phyloP scores from a whole-genome alignment of 2,113 vertebrate species.

The Clinocottus analis region DNA sequence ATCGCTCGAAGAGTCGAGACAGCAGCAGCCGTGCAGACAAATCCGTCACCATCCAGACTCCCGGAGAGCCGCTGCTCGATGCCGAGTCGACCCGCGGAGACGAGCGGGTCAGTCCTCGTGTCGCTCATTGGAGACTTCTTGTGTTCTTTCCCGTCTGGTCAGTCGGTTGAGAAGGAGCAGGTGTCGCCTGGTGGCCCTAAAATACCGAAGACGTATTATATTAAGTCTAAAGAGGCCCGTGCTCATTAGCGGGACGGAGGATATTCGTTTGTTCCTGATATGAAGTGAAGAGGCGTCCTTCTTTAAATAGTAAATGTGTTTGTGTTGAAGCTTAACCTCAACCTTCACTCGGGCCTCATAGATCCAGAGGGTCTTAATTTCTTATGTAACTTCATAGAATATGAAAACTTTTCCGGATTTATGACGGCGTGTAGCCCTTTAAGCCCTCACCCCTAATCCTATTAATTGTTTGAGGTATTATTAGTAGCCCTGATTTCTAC shows the following conservation, averaged over 20 bases:
- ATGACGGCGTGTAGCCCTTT: no score
- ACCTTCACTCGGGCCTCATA: neutral
- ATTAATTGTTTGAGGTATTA: no score
- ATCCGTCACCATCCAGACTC: constrained; percentile 96
- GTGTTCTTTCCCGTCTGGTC: no score
- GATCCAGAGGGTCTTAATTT: neutral
- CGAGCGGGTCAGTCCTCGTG: constrained; percentile 84
- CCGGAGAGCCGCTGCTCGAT: constrained; percentile 93
- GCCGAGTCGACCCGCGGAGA: constrained; percentile 94
- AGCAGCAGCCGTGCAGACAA: constrained; percentile 92
- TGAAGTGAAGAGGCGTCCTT: neutral
- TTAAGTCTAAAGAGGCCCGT: constrained; percentile 7
- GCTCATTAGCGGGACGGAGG: neutral
- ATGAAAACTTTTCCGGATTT: neutral
- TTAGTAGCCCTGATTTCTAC: no score
- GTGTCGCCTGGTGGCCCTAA: constrained; percentile 25
- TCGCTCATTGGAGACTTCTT: no score
- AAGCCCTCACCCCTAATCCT: no score
- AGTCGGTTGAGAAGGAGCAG: neutral
- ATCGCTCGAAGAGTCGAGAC: constrained; percentile 91
- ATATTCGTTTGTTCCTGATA: neutral
- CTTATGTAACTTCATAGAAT: neutral
- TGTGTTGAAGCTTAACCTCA: neutral
- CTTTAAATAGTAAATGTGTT: constrained; percentile 29
- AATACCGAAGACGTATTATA: neutral